Conservation (phyloP, 1,140 invertebrate genomes). For the Lethrus apterus region DNA sequence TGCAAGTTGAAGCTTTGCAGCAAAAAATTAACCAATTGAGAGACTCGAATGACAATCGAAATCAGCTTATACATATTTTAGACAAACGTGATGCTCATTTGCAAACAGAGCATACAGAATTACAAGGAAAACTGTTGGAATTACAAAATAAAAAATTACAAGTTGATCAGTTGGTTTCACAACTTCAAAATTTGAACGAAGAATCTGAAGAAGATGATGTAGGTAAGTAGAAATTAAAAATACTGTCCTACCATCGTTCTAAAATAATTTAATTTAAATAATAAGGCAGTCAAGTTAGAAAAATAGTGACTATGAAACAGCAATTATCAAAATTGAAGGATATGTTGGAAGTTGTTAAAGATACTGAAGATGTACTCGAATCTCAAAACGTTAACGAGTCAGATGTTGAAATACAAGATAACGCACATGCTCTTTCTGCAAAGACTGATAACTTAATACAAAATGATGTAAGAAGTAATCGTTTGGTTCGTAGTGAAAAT, state of each 20-base stretch:
- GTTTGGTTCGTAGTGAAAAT: constrained; percentile 16
- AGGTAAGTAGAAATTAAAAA: constrained; percentile 19
- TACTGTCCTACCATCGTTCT: background rate
- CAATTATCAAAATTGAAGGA: constrained; percentile 37
- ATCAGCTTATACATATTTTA: constrained; percentile 32
- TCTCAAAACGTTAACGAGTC: constrained; percentile 18
- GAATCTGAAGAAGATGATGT: constrained; percentile 32
- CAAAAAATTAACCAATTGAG: constrained; percentile 31
- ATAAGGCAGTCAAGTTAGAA: constrained; percentile 32
- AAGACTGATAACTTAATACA: constrained; percentile 36
- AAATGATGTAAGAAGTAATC: constrained; percentile 29
- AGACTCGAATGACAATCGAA: constrained; percentile 33
- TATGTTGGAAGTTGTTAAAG: constrained; percentile 38
- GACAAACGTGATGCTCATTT: constrained; percentile 38
- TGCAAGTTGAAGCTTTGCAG: constrained; percentile 31
- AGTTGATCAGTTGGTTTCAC: constrained; percentile 38
- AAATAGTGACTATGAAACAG: constrained; percentile 39
- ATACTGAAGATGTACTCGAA: constrained; percentile 24
- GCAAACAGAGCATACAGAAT: constrained; percentile 33
- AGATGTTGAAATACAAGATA: constrained; percentile 17
- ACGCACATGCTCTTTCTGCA: constrained; percentile 27
- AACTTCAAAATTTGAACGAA: constrained; percentile 35
- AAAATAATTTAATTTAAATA: background rate
- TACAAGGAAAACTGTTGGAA: constrained; percentile 39
- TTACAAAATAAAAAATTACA: constrained; percentile 39